A percentile compares a stretch with the other conserved stretches of the same genome.
Conservation (phyloP, 2,113 vertebrate species). For the Suricata suricatta region DNA sequence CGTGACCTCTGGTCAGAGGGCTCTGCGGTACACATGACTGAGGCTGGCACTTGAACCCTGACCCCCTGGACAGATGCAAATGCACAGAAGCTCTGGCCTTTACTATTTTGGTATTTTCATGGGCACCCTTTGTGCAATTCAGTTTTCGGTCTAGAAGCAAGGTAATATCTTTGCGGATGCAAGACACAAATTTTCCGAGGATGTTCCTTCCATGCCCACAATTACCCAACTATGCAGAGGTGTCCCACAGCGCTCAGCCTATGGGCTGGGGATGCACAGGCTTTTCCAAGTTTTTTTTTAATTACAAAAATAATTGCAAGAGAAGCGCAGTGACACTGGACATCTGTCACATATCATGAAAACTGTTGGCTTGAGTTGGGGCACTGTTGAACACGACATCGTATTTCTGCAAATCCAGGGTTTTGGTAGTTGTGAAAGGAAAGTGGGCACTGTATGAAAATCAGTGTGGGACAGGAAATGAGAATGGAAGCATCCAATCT, state of each 20-base stretch:
- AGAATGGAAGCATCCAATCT: too few relatives aligned
- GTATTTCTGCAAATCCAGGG: not conserved
- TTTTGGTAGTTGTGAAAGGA: not conserved
- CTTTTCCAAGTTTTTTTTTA: not conserved
- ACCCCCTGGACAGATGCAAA: not conserved
- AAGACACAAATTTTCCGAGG: not conserved
- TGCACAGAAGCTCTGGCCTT: not conserved
- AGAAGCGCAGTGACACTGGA: not conserved
- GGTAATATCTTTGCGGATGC: not conserved
- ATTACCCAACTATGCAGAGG: not conserved
- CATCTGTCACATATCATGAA: not conserved
- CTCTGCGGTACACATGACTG: rapidly evolving
- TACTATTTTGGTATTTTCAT: not conserved
- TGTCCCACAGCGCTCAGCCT: not conserved
- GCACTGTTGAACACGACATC: not conserved
- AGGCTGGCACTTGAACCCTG: not conserved
- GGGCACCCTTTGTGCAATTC: not conserved
- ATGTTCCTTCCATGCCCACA: not conserved
- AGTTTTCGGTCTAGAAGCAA: not conserved
- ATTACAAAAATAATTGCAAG: not conserved
- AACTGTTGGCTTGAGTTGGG: not conserved
- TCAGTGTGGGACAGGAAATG: not conserved
- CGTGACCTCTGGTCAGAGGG: not conserved
- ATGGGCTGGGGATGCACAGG: not conserved
- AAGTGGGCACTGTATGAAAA: not conserved